Base-by-base conservation (phyloP, 2,113 vertebrate species). In the Chaetura pelagica region DNA sequence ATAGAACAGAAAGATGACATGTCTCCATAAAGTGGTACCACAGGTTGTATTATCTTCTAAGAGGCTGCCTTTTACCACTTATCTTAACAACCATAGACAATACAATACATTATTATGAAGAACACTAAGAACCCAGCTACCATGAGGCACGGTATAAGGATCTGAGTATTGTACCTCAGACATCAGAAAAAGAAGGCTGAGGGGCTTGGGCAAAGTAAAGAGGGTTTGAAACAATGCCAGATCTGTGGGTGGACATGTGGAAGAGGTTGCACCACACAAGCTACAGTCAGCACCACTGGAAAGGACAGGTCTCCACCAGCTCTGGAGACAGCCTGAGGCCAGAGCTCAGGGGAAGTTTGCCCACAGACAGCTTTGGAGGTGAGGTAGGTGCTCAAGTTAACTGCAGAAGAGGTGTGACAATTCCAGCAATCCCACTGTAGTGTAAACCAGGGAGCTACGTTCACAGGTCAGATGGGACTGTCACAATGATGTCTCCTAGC, bases 211-310 rank as follows among this genome's bases (percentile, higher is more conserved):
- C 72, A 76, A 22, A 75, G n/a, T 6, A 46, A 81, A 57, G 42
- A 78, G 29, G 22, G 26, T 13, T 52, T 58, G 51, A 78, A 48
- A 62, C 27, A 54, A 9, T 5, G 3, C 32, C 58, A 30, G 27
- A 44, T n/a, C n/a, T 44, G 38, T 17, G 58, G 57, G 32, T 8
- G 9, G 46, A 27, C 32, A 54, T 8, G 30, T 26, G 19, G 48
- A 55, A n/a, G 32, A 67, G 42, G 59, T 20, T 2, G 10, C 19
- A 1, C 14, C 1, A 7, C 76, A 21, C 0, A 2, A 49, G 27
- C 2, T 30, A 34, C 10, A 23, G 4, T 4, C 48, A 44, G 29
- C n/a, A 8, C 23, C 0, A 1, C 1, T 1, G 29, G 6, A 44
- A 57, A 26, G 79, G 6, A 24, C 8, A 7, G 34, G 15, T 15